Evolutionary conservation across 2,888 invertebrate genomes (phyloP), one percentile per base, ranked within the genome.

Genomic region (Gortyna flavago): DNA sequence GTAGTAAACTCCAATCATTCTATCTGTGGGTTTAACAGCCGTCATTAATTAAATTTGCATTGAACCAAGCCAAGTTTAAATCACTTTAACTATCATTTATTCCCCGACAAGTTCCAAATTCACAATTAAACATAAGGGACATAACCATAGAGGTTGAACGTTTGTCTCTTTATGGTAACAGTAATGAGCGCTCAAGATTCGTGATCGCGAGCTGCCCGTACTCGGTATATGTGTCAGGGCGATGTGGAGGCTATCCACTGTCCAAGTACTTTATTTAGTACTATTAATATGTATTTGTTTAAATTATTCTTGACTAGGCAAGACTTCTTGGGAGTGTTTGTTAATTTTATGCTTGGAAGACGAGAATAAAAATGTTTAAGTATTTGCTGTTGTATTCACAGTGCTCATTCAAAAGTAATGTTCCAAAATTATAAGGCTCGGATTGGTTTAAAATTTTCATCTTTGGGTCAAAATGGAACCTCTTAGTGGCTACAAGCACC

Each of bases 191-290:
- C 77, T 65, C 76, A 87, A 85, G 87, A 85, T 87, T 87, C 85
- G 85, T 81, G 85, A 84, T 87, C 84, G 83, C 88, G 85, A 88
- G 89, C 83, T 87, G 76, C 72, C 93, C 91, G 89, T 93, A 93
- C 89, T 89, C 85, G 92, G 92, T 91, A 93, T 90, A 93, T 93
- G 89, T 95, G 95, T 95, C 95, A 95, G 83, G 94, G 94, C 87
- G 84, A 91, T 88, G 85, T 80, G 91, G 91, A 93, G 93, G 92
- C 89, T 91, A 86, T 85, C 88, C 74, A 86, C 86, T 81, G 88
- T 70, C 71, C 86, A 83, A 87, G 79, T 84, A 69, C 72, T 80
- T 68, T 69, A 65, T 80, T 68, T 69, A 65, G 59, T 75, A 57
- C 48, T 69, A 86, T 84, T 80, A 82, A 84, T 88, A 87, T 84